Evolutionary conservation across 2,797 vertebrate species (phyloP).

Genomic region (Ficedula albicollis): DNA sequence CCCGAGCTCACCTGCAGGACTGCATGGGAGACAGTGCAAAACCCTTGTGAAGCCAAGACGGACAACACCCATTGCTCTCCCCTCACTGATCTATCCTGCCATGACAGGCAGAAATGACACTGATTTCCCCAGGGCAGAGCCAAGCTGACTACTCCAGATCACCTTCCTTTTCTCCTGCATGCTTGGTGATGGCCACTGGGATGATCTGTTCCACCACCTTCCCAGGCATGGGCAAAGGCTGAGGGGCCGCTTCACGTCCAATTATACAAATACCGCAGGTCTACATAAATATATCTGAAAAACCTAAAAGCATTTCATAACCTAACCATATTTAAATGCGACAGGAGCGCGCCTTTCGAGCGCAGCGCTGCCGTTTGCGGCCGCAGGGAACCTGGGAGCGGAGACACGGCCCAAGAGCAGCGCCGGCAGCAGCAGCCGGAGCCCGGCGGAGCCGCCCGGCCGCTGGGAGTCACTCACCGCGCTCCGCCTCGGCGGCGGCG

Average conservation of each 20-base stretch:
- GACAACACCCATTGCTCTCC: neutral
- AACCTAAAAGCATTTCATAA: rapidly evolving
- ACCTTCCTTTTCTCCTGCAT: too few species aligned
- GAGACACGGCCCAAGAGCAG: rapidly evolving
- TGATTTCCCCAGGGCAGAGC: neutral
- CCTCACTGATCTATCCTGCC: rapidly evolving
- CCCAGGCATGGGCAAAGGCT: neutral
- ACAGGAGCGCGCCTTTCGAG: rapidly evolving
- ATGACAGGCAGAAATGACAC: neutral
- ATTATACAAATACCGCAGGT: rapidly evolving
- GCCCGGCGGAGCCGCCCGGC: too few species aligned
- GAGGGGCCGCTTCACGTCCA: too few species aligned
- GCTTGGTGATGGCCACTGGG: neutral
- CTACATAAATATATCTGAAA: neutral
- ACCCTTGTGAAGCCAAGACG: too few species aligned
- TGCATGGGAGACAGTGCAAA: neutral
- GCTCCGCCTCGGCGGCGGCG: neutral
- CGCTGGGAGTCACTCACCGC: neutral
- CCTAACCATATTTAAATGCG: rapidly evolving
- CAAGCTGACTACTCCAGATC: neutral
- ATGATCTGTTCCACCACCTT: neutral
- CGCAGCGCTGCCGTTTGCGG: rapidly evolving
- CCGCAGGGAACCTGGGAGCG: rapidly evolving
- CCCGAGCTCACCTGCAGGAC: neutral
- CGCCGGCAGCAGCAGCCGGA: neutral